Percentiles rank a stretch among this genome's conserved stretches.
Conservation (phyloP, 2,888 invertebrate species). For the Julus scandinavius region DNA sequence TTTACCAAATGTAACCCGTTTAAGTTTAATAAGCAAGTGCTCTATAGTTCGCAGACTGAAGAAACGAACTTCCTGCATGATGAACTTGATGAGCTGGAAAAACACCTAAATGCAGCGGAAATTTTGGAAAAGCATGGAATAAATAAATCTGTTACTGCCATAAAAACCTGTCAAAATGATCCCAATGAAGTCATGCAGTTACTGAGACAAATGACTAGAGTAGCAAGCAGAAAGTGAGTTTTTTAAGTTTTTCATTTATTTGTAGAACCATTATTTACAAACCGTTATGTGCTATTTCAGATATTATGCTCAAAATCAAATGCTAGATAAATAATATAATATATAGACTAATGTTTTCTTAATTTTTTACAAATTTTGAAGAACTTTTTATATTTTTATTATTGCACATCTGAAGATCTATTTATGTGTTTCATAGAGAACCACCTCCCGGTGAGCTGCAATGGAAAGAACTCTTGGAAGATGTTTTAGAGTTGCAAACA, state of each 20-base stretch:
- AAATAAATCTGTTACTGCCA: conserved; percentile 68
- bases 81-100: conserved; percentile 69
- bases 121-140: conserved; percentile 69
- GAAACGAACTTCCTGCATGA: conserved; percentile 62
- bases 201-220: conserved; percentile 66
- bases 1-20: not conserved
- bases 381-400: not conserved
- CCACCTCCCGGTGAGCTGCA: conserved; percentile 69
- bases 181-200: conserved; percentile 66
- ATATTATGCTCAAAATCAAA: too few species aligned
- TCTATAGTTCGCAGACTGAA: conserved; percentile 19
- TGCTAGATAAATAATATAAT: too few species aligned
- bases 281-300: too few species aligned
- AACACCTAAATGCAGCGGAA: conserved; percentile 70
- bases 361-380: too few species aligned
- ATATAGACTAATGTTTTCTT: too few species aligned
- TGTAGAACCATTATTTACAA: not conserved
- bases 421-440: conserved; percentile 59
- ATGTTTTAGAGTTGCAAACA: conserved; percentile 74
- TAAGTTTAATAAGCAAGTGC: not conserved
- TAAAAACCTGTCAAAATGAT: conserved; percentile 66
- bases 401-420: not conserved
- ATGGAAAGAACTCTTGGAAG: conserved; percentile 76
- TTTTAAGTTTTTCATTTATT: conserved; percentile 43
- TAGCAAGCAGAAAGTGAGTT: conserved; percentile 65